Evolutionary conservation across 2,888 invertebrate species (phyloP).

Genomic region (Drosophila formosana): DNA sequence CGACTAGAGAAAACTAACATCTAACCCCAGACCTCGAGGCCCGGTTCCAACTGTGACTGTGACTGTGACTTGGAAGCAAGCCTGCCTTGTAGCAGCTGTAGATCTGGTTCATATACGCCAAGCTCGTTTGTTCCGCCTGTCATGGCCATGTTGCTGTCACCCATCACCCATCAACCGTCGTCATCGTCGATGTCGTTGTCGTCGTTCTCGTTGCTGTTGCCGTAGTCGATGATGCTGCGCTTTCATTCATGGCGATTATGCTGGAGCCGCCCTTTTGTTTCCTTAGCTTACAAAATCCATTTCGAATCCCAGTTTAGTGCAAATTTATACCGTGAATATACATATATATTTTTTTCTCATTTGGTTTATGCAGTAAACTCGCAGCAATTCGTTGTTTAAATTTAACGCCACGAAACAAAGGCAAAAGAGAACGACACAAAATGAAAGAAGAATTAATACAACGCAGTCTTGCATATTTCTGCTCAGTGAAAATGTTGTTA

Average conservation of each 20-base stretch:
- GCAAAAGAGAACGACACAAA: slow-evolving; percentile 9
- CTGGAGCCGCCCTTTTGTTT: slow-evolving; percentile 72
- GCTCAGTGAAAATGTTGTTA: slow-evolving; percentile 46
- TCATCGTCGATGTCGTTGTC: slow-evolving; percentile 22
- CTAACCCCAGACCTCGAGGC: not conserved
- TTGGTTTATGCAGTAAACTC: slow-evolving; percentile 43
- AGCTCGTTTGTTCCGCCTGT: slow-evolving; percentile 78
- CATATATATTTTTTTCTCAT: slow-evolving; percentile 24
- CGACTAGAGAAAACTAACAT: slow-evolving; percentile 45
- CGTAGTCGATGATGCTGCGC: slow-evolving; percentile 73
- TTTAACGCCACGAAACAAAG: slow-evolving; percentile 63
- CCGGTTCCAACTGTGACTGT: not conserved
- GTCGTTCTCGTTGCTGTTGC: slow-evolving; percentile 39
- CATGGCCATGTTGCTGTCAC: slow-evolving; percentile 64
- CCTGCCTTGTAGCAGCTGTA: slow-evolving; percentile 41
- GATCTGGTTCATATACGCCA: slow-evolving; percentile 54
- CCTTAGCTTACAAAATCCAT: slow-evolving; percentile 73
- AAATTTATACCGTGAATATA: slow-evolving; percentile 74
- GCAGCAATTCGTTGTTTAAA: slow-evolving; percentile 61
- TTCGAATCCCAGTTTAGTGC: slow-evolving; percentile 80
- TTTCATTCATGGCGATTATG: slow-evolving; percentile 79
- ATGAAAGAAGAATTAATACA: slow-evolving; percentile 18
- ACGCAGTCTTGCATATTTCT: slow-evolving; percentile 25
- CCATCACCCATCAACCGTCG: slow-evolving; percentile 54
- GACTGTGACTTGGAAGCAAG: not conserved